Base-by-base conservation (phyloP, 1,140 invertebrate species). In the Chlorops oryzae region DNA sequence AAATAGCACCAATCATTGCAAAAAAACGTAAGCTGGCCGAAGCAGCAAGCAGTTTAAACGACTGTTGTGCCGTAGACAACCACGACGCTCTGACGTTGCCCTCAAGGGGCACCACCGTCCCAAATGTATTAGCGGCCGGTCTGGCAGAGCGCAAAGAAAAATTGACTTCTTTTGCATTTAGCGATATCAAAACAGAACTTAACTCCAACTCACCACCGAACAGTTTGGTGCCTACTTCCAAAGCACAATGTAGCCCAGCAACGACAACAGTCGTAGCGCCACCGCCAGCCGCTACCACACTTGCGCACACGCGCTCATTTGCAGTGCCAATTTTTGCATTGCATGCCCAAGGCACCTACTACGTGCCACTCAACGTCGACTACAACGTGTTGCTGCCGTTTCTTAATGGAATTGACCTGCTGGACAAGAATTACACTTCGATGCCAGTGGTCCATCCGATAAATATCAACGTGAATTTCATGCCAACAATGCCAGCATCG, bases 321-420 rank as follows among this genome's bases (percentile, higher is more conserved):
- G 59, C 75, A 3, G 80, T 90, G 3, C 88, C 88, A 2, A 86
- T 88, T 20, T 92, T 92, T 66, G 86, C 86, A 1, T 73, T 92
- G 1, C 88, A 92, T 71, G 82, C 87, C 20, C 79, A 84, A 72
- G 91, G 92, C 15, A 84, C 87, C n/a, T 95, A 88, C 65, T 96
- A 96, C 70, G 80, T 96, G 42, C 93, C 92, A 4, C 70, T 95
- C 35, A 90, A 88, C n/a, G 79, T 96, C 13, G 89, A 93, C 55
- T 82, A 86, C 42, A 77, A 84, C 15, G 73, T 85, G 13, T 69
- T 95, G 15, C 72, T 84, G 52, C 84, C 87, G 0, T 83, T 85
- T 55, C 73, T 91, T 2, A 78, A 78, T 7, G 78, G 77, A 3
- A 76, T 77, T 54, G 77, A 81, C 69, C 65, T 80, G 28, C 58